phyloP scores from a whole-genome alignment of 2,888 invertebrate species.

The Diabrotica balteata region DNA sequence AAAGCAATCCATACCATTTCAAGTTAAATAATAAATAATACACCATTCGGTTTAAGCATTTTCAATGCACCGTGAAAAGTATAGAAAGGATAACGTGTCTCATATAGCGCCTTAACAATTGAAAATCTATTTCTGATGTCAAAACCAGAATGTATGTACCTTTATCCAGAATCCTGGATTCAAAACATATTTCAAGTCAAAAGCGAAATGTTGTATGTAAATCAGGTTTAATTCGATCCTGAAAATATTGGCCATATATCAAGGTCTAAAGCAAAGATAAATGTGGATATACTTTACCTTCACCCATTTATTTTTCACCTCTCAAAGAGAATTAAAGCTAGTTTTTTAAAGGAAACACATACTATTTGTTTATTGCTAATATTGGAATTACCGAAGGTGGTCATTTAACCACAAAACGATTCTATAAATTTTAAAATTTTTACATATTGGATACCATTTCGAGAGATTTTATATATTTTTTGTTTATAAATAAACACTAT shows the following conservation, averaged over 20 bases:
- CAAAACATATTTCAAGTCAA: constrained; percentile 8
- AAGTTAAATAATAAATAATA: too few species aligned
- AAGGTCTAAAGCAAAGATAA: neutral
- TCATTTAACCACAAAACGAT: too few species aligned
- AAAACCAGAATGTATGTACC: constrained; percentile 8
- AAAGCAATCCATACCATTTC: too few species aligned
- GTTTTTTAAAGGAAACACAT: too few species aligned
- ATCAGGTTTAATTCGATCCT: constrained; percentile 1
- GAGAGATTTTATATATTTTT: too few species aligned
- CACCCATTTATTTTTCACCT: too few species aligned
- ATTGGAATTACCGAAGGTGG: too few species aligned
- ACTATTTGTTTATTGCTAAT: too few species aligned
- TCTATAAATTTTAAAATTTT: too few species aligned
- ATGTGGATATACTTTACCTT: neutral
- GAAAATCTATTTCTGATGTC: constrained; percentile 13
- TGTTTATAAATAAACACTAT: too few species aligned
- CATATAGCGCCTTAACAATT: constrained; percentile 10
- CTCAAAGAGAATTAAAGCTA: too few species aligned
- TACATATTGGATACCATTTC: too few species aligned
- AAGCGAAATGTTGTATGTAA: neutral
- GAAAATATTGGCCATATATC: constrained; percentile 10
- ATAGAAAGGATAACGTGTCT: constrained; percentile 1
- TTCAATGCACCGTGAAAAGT: neutral
- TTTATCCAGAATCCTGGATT: constrained; percentile 7
- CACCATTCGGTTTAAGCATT: neutral